Base-by-base conservation (phyloP, 2,113 vertebrate species). In the Dicrurus megarhynchus region DNA sequence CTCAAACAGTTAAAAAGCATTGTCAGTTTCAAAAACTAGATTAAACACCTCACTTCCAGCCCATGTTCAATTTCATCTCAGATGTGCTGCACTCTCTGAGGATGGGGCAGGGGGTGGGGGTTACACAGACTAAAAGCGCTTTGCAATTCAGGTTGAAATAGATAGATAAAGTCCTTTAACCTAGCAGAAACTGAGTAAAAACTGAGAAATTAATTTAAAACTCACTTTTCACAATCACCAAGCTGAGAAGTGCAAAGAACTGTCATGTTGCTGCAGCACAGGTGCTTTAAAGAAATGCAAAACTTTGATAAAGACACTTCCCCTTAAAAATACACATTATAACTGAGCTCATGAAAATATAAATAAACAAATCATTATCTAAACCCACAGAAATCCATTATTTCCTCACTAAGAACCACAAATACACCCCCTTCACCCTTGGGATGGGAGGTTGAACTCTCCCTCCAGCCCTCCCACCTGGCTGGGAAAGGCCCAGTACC, bases 221-320 rank as follows among this genome's bases (percentile, higher is more conserved):
- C 11, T 7, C 46, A n/a, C 32, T 84, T 81, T 61, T 84, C 74
- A 67, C 16, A 18, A 27, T 11, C 22, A 8, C 35, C 2, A 2
- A 23, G 20, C 39, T 77, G 30, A 32, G 17, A 87, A 63, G 11
- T 7, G 5, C 26, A 42, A 55, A 70, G 26, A 47, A 30, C 18
- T 1, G 0, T 3, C 18, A 2, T 8, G 8, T 20, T 75, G 20
- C 39, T 5, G 1, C 13, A 33, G 35, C 20, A 11, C 0, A 13
- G 3, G 9, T 55, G 37, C 69, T 61, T 18, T 8, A 15, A 85
- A 86, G 14, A 81, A 67, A 80, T 69, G 32, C 3, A 33, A 67
- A 70, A 41, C 15, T 69, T 61, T 20, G 10, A 11, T 50, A 57
- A 87, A 87, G 42, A 63, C 16, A 56, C 13, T 77, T 75, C 28